Percentiles rank a stretch among this genome's conserved stretches.
These are phyloP conservation scores for Pygmarrhopalites habei DNA, from an alignment of 1,140 invertebrate genomes.

Conservation along the genomic window DNA sequence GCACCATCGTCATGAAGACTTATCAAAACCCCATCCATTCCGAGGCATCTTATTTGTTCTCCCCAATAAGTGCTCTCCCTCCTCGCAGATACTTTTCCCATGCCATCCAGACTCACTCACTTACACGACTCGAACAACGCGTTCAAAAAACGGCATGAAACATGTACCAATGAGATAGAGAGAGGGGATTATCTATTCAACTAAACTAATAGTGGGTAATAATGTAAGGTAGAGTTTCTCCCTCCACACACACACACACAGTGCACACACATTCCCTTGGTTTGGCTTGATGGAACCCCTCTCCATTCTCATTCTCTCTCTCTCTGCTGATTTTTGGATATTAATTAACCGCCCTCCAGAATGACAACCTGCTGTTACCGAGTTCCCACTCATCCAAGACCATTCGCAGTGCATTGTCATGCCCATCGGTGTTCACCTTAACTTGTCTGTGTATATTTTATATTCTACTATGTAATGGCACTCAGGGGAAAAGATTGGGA, in stretches of 20 bases:
- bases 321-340: constrained; percentile 33
- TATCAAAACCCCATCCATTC: constrained; percentile 9
- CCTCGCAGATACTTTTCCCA: constrained; percentile 17
- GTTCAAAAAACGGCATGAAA: not conserved
- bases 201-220: too few species aligned
- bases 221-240: too few species aligned
- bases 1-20: too few species aligned
- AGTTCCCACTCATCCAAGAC: constrained; percentile 33
- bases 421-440: too few species aligned
- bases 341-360: constrained; percentile 37
- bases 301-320: not conserved
- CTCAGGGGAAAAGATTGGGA: too few species aligned
- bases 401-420: constrained; percentile 21
- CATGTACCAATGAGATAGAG: too few species aligned
- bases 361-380: constrained; percentile 36
- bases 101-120: constrained; percentile 13
- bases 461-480: too few species aligned
- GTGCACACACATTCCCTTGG: too few species aligned
- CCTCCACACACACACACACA: too few species aligned
- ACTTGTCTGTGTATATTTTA: too few species aligned
- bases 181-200: too few species aligned
- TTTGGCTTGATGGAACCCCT: too few species aligned
- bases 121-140: constrained; percentile 7
- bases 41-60: constrained; percentile 6
- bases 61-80: not conserved